Evolutionary conservation across 1,140 invertebrate species (phyloP).

Genomic region (Cherax destructor): DNA sequence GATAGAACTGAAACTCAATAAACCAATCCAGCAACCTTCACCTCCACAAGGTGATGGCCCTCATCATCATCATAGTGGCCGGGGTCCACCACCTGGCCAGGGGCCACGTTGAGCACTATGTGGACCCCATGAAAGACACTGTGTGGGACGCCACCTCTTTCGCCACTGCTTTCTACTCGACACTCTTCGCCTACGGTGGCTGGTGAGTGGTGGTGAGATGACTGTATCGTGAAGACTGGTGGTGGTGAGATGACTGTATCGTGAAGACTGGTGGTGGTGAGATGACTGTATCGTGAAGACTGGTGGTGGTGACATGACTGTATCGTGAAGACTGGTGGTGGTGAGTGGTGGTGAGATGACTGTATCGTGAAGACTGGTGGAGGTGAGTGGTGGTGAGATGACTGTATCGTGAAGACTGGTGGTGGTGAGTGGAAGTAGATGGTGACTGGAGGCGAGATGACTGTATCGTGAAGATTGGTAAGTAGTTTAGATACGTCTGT

Average conservation of each 20-base stretch:
- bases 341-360: not conserved
- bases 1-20: too few relatives aligned
- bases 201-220: constrained; percentile 76
- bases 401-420: not conserved
- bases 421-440: too few relatives aligned
- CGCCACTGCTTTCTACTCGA: constrained; percentile 76
- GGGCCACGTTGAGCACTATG: constrained; percentile 75
- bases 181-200: constrained; percentile 78
- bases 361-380: too few relatives aligned
- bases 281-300: too few relatives aligned
- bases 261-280: not conserved
- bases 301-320: constrained; percentile 74
- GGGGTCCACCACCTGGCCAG: constrained; percentile 75
- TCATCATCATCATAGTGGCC: constrained; percentile 76
- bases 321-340: not conserved
- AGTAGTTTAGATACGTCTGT: too few relatives aligned
- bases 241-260: not conserved
- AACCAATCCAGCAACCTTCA: too few relatives aligned
- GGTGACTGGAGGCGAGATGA: not conserved
- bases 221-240: not conserved
- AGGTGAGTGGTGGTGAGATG: constrained; percentile 76
- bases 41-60: constrained; percentile 80
- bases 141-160: constrained; percentile 75
- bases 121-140: constrained; percentile 73
- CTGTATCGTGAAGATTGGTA: too few relatives aligned